Base-by-base conservation (phyloP, 2,113 vertebrate genomes). In the Brienomyrus longianalis region DNA sequence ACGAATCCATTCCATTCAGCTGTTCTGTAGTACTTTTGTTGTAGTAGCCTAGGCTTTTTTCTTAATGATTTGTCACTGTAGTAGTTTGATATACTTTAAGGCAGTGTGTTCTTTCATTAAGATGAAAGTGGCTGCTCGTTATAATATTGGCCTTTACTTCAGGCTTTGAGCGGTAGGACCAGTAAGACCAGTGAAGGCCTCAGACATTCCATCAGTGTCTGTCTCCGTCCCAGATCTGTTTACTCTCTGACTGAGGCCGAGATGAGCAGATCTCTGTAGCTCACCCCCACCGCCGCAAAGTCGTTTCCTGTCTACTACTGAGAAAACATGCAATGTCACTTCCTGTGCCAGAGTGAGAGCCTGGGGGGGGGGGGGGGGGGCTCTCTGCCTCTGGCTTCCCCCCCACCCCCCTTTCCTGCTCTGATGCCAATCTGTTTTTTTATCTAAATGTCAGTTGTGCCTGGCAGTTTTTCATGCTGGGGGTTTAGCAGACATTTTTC, bases 301-400 rank as follows among this genome's bases (percentile, higher is more conserved):
- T 89, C 88, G 23, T 90, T 91, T 89, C 87, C 47, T 91, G 70
- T 92, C 54, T 77, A 87, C 59, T 27, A 91, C 47, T 0, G 77
- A 91, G 77, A 88, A 90, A 88, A 23, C 43, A 23, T 90, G 90
- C 89, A 47, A 86, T 56, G 89, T 88, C 90, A 87, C 47, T 93
- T 90, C 88, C 39, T 88, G 52, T 59, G 77, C 51, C 62, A 84
- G 87, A 70, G 74, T n/a, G 23, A 31, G 77, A 43, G 35, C 27
- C 23, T 2, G 23, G 54, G 52, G 52, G n/a, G 47, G 88, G 70
- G 21, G 48, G 59, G 88, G 54, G 56, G 1, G 39, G 39, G 31
- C 31, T 31, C 56, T 47, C 39, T 19, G 31, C 31, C 31, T 62
- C 27, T 88, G 86, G 23, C 86, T 35, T 47, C 5, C 19, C 35